These are phyloP conservation scores for Sipha maydis DNA, from an alignment of 2,888 invertebrate genomes.

Conservation along the genomic window DNA sequence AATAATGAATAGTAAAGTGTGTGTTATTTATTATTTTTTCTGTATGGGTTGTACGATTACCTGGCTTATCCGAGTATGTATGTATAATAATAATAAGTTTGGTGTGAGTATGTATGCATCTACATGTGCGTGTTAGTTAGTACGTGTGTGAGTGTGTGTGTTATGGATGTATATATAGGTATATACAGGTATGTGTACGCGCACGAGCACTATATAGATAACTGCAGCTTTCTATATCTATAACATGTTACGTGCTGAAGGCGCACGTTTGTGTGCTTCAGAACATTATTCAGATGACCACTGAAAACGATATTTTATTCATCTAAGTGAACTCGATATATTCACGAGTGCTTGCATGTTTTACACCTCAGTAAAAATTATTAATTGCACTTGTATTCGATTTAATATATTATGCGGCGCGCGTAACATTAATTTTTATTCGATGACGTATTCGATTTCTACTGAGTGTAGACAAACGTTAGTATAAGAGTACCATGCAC, in stretches of 20 bases:
- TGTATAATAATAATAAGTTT: background rate
- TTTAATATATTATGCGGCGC: too few species aligned
- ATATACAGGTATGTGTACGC: background rate
- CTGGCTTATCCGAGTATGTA: background rate
- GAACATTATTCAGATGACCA: background rate
- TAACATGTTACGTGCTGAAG: background rate
- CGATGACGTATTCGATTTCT: too few species aligned
- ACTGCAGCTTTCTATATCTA: background rate
- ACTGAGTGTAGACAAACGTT: too few species aligned
- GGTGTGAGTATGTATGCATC: background rate
- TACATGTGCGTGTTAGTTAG: background rate
- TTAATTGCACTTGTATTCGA: too few species aligned
- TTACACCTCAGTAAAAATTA: background rate
- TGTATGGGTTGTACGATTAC: background rate
- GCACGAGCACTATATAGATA: too few species aligned
- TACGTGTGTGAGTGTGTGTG: background rate
- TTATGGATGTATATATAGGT: too few species aligned
- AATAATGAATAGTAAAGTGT: background rate
- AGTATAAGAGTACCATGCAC: too few species aligned
- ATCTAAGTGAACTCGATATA: background rate
- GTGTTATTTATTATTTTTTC: background rate
- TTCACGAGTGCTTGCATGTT: background rate
- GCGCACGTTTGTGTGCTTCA: background rate
- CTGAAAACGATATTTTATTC: background rate
- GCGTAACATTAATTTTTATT: too few species aligned